Base-by-base conservation (phyloP, 2,113 vertebrate genomes). In the Tursiops truncatus region DNA sequence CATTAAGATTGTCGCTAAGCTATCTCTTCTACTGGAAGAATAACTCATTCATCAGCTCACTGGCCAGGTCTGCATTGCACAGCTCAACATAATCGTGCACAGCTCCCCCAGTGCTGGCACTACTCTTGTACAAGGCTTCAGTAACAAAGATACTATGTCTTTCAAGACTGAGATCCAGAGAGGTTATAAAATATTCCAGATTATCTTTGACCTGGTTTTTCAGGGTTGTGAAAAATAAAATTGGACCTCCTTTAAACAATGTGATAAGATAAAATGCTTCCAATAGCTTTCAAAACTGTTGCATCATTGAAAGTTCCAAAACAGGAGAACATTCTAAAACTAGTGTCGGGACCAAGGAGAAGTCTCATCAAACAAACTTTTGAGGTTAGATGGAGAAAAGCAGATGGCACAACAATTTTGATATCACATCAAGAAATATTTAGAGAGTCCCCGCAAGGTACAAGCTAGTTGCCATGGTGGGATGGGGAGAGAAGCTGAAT, bases 201-300 rank as follows among this genome's bases (percentile, higher is more conserved):
- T 97, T 60, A 70, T 28, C 47, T 94, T 94, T 94, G 47, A 91
- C 76, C 56, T 81, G 21, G 44, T 94, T 89, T 96, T 89, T 6
- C 62, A 83, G 68, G 56, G 6, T 41, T 71, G 14, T 60, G 44
- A 74, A 88, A 95, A 86, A 44, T 80, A 50, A 96, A 88, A 80
- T 80, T 80, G 60, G 31, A 53, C 25, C 53, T 83, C 41, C n/a
- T 92, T 92, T 90, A 68, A 92, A 62, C 15, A 81, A 87, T 56
- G 15, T 80, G 44, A 63, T 56, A 36, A 71, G 90, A 23, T 71
- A 89, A 97, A 95, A 79, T 90, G 63, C n/a, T 96, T 60, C n/a
- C 60, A 56, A 7, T 62, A 47, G 17, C 38, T 95, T 76, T 77
- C 28, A 28, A 77, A 96, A 82, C 5, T n/a, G 26, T 50, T 74